Evolutionary conservation across 2,113 vertebrate species (phyloP), one percentile per base, ranked within the genome.

Genomic region (Albula goreensis): DNA sequence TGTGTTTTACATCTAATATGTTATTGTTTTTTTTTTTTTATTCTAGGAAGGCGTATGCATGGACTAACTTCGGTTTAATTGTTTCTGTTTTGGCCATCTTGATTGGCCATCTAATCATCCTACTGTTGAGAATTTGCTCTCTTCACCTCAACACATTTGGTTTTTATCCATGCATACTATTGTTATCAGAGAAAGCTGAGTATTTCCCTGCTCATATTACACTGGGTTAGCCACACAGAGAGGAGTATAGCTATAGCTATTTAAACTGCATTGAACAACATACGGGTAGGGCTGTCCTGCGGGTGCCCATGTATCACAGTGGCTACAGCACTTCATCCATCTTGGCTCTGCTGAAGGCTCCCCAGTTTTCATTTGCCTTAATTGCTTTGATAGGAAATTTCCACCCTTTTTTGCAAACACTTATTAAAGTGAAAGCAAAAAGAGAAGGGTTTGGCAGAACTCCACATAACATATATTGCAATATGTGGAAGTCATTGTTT

Each of bases 311-410:
- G 49, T 60, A 84, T 77, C n/a, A 13, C 50, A 52, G 50, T 12
- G 50, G 11, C 11, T 25, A 79, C 31, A 19, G 78, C 17, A 19
- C 4, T 5, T 19, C 49, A 51, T 51, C n/a, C 51, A 53, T 82
- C 50, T 74, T 7, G 19, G 83, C 25, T 51, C 13, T 84, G 11
- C 66, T 82, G n/a, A 77, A 15, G 19, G 83, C 25, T 51, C 7
- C 49, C 19, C 52, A 50, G 60, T 74, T 79, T 74, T 51, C 48
- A 74, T 84, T 52, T 84, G 6, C 50, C 50, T 84, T 84, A 84
- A 51, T 78, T 78, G 50, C 25, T 52, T 12, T 78, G 25, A 51
- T 78, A 50, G 19, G 51, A 84, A 10, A 5, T 84, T 17, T 78
- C 50, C n/a, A 31, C 50, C 70, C 10, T 60, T 60, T 60, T n/a